Evolutionary conservation across 64 coral and sea anemone genomes (phyloP), one percentile per base, ranked within the genome.

Genomic region (Exaiptasia diaphana): DNA sequence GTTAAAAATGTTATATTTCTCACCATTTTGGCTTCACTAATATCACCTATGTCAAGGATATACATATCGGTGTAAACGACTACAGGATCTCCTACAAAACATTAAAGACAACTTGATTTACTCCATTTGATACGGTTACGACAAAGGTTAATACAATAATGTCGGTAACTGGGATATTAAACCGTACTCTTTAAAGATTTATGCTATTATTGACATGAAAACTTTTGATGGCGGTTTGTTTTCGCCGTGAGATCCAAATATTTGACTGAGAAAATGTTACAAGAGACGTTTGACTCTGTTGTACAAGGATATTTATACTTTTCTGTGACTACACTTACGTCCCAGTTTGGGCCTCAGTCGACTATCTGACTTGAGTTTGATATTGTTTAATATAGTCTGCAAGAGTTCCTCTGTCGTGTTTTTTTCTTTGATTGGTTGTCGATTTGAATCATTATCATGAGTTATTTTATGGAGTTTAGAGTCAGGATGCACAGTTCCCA

Each of bases 21-120:
- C 61, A 94, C 91, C 91, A 94, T 94, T 41, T 88, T 89, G 0
- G 91, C 91, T 67, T 94, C 91, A 62, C 91, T 94, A 27, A 94
- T 94, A 11, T 94, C 86, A 2, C 91, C 91, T 23, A 94, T 88
- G 41, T 94, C 91, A 4, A 94, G 75, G 49, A 94, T 71, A 38
- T 73, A 94, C 91, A 94, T 94, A 18, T 94, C 91, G 10, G 91
- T 94, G 28, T 54, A 57, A 7, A 94, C 91, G 15, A 77, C 69
- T 6, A 94, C 81, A 52, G 91, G 91, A 5, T 82, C 79, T 52
- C 91, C 91, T 94, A 58, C 3, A n/a, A 74, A 57, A 73, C 68
- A 40, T 1, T 13, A 73, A 73, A 20, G 0, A 71, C 57, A 30
- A 64, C 32, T n/a, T n/a, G n/a, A n/a, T n/a, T n/a, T n/a, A n/a